These are phyloP conservation scores for Mionectes olivaceus DNA, from an alignment of 2,797 vertebrate species.

Conservation along the genomic window DNA sequence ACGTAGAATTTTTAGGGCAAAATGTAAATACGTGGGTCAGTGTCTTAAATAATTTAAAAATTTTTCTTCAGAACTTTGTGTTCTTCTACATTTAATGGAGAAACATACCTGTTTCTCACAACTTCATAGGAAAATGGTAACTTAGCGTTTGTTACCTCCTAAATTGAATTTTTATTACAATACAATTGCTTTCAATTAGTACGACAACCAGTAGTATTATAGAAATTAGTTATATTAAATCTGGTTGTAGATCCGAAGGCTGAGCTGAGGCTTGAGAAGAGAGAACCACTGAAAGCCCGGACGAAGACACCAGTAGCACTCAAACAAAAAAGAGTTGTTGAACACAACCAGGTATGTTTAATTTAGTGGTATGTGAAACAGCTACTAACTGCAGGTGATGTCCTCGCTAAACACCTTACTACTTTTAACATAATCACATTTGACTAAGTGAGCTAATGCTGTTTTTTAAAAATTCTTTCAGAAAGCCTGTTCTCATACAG, in stretches of 20 bases:
- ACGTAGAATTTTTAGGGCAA: neutral
- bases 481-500: neutral
- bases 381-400: neutral
- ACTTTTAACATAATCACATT: neutral
- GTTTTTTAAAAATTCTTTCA: neutral
- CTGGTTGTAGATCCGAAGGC: conserved; percentile 74
- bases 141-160: neutral
- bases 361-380: neutral
- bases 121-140: neutral
- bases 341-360: conserved; percentile 84
- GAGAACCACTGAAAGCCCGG: conserved; percentile 85
- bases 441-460: neutral
- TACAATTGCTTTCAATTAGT: neutral
- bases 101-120: neutral
- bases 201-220: neutral
- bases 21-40: neutral
- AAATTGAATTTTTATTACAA: neutral
- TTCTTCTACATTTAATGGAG: neutral
- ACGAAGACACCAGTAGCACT: conserved; percentile 82
- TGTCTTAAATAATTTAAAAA: neutral
- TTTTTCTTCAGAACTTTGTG: neutral
- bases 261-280: conserved; percentile 88
- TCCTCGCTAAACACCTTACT: neutral
- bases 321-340: conserved; percentile 84
- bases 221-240: neutral